These are phyloP conservation scores for Acleris literana DNA, from an alignment of 2,888 invertebrate species.

Conservation along the genomic window DNA sequence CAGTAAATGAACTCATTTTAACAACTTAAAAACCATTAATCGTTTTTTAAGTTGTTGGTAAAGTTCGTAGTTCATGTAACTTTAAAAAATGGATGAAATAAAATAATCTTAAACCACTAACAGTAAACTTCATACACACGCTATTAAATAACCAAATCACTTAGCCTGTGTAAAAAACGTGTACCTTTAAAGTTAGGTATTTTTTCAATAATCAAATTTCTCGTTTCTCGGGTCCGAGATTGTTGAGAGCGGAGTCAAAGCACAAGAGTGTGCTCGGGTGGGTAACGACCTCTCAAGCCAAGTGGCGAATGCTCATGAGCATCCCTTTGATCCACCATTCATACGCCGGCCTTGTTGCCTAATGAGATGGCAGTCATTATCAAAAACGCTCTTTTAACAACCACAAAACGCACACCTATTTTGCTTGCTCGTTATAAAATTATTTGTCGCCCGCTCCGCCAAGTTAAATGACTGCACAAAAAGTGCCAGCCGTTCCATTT, in stretches of 20 bases:
- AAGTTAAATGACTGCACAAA: conserved; percentile 29
- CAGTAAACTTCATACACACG: too few relatives aligned
- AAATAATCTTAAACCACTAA: too few relatives aligned
- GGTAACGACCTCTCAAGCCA: conserved; percentile 60
- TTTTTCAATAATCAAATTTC: conserved; percentile 56
- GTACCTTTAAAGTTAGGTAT: conserved; percentile 20
- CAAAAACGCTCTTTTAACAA: conserved; percentile 30
- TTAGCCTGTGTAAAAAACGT: too few relatives aligned
- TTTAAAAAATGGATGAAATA: too few relatives aligned
- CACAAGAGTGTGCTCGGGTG: conserved; percentile 54
- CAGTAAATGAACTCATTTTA: too few relatives aligned
- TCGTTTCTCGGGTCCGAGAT: conserved; percentile 55
- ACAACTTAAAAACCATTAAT: too few relatives aligned
- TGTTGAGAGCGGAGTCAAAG: conserved; percentile 60
- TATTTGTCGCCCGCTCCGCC: conserved; percentile 15
- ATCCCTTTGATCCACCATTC: conserved; percentile 74
- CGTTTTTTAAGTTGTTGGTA: too few relatives aligned
- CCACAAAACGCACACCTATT: conserved; percentile 29
- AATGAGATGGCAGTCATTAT: conserved; percentile 56
- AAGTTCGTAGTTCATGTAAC: too few relatives aligned
- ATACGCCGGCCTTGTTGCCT: conserved; percentile 58
- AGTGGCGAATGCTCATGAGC: conserved; percentile 68
- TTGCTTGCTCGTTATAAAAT: conserved; percentile 26
- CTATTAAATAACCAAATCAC: too few relatives aligned
- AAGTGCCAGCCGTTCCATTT: conserved; percentile 28